A percentile compares a stretch with the other conserved stretches of the same genome.
phyloP scores from a whole-genome alignment of 2,113 vertebrate species.

The Otolemur garnettii region DNA sequence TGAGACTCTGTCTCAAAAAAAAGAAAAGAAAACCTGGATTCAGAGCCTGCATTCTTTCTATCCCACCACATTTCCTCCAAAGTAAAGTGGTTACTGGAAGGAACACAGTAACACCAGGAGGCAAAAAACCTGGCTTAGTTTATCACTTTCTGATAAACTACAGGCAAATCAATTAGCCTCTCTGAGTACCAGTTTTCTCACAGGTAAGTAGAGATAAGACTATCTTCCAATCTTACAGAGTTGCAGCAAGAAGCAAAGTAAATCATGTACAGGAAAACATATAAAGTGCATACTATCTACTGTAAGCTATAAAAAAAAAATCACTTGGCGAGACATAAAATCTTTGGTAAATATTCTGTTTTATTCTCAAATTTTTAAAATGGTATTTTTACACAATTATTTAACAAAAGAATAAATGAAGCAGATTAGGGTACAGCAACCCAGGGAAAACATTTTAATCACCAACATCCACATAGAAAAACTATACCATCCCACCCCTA shows the following conservation, averaged over 20 bases:
- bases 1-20: too few relatives aligned
- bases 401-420: constrained; percentile 49
- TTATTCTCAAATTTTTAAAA: constrained; percentile 57
- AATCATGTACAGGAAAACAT: constrained; percentile 26
- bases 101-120: background rate
- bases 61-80: background rate
- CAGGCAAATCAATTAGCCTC: background rate
- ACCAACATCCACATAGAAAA: constrained; percentile 35
- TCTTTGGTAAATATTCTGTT: constrained; percentile 5
- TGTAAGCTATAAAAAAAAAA: constrained; percentile 55
- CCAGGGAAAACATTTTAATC: constrained; percentile 43
- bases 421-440: background rate
- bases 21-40: background rate
- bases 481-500: background rate
- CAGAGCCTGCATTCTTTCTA: background rate
- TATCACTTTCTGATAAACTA: constrained; percentile 35
- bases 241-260: constrained; percentile 37
- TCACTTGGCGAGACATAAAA: background rate
- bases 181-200: constrained; percentile 48
- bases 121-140: constrained; percentile 33
- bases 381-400: constrained; percentile 4
- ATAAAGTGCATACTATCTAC: background rate
- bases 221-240: constrained; percentile 18
- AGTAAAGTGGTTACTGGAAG: background rate
- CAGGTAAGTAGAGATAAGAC: constrained; percentile 9